A percentile compares a stretch with the other conserved stretches of the same genome.
Conservation (phyloP, 1,140 invertebrate species). For the Oscheius sp. region DNA sequence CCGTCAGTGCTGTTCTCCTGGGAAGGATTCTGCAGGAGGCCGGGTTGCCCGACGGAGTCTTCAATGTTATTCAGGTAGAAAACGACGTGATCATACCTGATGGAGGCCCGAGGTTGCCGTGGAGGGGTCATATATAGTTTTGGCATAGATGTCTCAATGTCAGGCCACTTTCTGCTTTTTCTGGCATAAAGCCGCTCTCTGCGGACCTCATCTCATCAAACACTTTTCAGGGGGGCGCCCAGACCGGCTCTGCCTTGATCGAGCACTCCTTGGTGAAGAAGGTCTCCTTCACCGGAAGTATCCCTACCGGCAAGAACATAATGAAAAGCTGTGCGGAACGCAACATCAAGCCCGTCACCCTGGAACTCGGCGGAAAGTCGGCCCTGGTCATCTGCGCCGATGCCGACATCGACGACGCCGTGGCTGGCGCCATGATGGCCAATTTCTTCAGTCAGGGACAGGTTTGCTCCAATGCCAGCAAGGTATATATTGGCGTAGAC, state of each 20-base stretch:
- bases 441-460: constrained; percentile 68
- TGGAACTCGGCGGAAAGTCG: constrained; percentile 69
- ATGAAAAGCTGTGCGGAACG: constrained; percentile 63
- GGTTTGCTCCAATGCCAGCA: constrained; percentile 68
- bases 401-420: constrained; percentile 66
- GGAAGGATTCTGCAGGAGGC: constrained; percentile 65
- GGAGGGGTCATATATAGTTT: no score
- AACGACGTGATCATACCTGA: neutral
- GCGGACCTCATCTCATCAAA: neutral
- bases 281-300: constrained; percentile 68
- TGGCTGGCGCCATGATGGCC: constrained; percentile 67
- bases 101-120: no score
- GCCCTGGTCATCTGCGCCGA: constrained; percentile 66
- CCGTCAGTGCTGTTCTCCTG: constrained; percentile 65
- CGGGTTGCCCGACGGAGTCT: constrained; percentile 66
- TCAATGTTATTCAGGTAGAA: constrained; percentile 60
- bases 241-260: constrained; percentile 63
- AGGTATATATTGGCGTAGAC: constrained; percentile 39
- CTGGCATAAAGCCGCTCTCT: neutral
- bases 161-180: neutral
- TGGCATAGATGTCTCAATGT: neutral
- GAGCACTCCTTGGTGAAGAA: constrained; percentile 63
- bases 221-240: constrained; percentile 65
- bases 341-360: constrained; percentile 67
- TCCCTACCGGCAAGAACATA: constrained; percentile 65